Base-by-base conservation (phyloP, 2,888 invertebrate species). In the Limnephilus rhombicus region DNA sequence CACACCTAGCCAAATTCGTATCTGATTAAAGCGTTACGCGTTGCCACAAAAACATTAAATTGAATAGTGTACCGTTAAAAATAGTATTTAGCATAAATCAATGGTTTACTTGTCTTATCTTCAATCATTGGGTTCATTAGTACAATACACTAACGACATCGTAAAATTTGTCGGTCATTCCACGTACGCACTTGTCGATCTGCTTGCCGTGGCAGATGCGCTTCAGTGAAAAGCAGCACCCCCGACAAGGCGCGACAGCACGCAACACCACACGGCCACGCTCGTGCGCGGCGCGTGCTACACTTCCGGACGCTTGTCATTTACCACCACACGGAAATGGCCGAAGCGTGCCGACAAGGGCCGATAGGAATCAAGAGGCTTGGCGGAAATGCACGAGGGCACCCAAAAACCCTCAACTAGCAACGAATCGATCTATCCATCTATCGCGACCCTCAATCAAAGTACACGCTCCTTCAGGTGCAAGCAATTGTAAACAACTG, bases 261-360 rank as follows among this genome's bases (percentile, higher is more conserved):
- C 53, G 53, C 53, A 53, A 53, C 53, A 53, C 53, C 53, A 53
- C 53, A 18, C 18, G 68, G 45, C 80, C 91, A 91, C 89, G 90
- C 92, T 87, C 92, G 87, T 90, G 89, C 82, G 41, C 92, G 80
- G 86, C 80, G 85, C 85, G 41, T 91, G 81, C 81, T 80, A 24
- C 91, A 88, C 90, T 89, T 68, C 92, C 92, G 93, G 92, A 92
- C 91, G 53, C 92, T 83, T 86, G 93, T 92, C 92, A 93, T 91
- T 92, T 92, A 34, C 85, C 86, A 89, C 90, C 88, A 81, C 68
- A 37, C 91, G 92, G 92, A 92, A 92, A 92, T 92, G 87, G 85
- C 83, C 68, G 81, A 87, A 53, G 91, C 92, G 92, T 92, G 92
- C 45, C 92, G 81, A 83, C 49, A 41, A 83, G 89, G 85, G 91